Percentiles rank a stretch among this genome's conserved stretches.
phyloP scores from a whole-genome alignment of 2,888 invertebrate genomes.

The Melieria omissa region DNA sequence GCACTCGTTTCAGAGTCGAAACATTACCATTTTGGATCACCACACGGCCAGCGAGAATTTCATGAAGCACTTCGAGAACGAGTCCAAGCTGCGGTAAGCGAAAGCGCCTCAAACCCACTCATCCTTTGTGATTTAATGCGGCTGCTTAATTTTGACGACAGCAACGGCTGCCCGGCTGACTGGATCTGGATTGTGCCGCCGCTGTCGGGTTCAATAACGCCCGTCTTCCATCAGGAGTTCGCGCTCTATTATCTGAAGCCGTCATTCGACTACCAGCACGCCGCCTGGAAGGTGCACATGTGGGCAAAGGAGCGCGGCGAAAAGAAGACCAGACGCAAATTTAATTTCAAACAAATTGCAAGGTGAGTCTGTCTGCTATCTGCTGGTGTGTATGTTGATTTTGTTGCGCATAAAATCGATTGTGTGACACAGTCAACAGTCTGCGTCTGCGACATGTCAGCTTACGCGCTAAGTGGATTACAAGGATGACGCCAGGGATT shows the following conservation, averaged over 20 bases:
- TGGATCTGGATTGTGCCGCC: conserved; percentile 78
- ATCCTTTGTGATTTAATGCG: neutral
- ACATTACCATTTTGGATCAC: conserved; percentile 95
- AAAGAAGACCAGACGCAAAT: conserved; percentile 86
- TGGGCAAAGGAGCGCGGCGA: conserved; percentile 86
- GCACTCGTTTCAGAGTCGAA: conserved; percentile 87
- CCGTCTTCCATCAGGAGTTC: conserved; percentile 88
- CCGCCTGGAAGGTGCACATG: conserved; percentile 91
- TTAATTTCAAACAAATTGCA: conserved; percentile 96
- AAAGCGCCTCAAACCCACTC: neutral
- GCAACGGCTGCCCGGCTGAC: conserved; percentile 73
- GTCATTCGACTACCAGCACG: conserved; percentile 92
- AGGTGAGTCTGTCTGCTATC: conserved; percentile 69
- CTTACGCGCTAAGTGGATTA: conserved; percentile 5
- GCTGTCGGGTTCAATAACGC: conserved; percentile 81
- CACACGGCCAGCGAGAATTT: conserved; percentile 96
- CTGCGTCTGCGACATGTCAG: no score
- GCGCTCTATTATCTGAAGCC: conserved; percentile 87
- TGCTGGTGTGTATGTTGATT: neutral
- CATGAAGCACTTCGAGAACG: conserved; percentile 94
- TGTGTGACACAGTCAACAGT: no score
- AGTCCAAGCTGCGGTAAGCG: conserved; percentile 78
- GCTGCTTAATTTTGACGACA: conserved; percentile 34
- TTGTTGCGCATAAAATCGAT: no score
- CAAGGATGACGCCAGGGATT: neutral